Conservation (phyloP, 2,113 vertebrate genomes). For the Zingel zingel region DNA sequence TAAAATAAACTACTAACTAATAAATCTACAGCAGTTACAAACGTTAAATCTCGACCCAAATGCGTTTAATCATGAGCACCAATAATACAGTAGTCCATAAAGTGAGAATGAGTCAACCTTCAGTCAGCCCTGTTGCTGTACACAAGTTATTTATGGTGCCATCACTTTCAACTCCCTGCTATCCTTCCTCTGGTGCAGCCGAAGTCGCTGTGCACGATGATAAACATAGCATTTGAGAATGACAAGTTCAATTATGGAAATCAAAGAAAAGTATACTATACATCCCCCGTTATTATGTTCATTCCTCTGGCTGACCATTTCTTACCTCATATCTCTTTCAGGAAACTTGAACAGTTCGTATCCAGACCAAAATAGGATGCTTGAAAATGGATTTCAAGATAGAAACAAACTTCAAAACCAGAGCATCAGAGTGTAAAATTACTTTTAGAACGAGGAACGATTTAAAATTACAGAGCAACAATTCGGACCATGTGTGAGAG, state of each 20-base stretch:
- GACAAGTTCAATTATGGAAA: slow-evolving; percentile 30
- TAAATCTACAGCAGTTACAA: not conserved
- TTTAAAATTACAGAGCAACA: slow-evolving; percentile 13
- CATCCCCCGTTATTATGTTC: slow-evolving; percentile 24
- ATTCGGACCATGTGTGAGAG: slow-evolving; percentile 29
- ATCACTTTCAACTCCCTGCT: slow-evolving; percentile 15
- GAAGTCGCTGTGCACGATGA: not conserved
- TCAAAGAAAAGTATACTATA: not conserved
- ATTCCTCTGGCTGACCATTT: slow-evolving; percentile 5
- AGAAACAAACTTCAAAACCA: not conserved
- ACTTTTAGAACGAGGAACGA: not conserved
- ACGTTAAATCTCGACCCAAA: not conserved
- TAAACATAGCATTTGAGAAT: slow-evolving; percentile 20
- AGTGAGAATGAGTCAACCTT: slow-evolving; percentile 11
- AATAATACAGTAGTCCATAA: not conserved
- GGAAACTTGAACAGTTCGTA: not conserved
- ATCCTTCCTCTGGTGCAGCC: slow-evolving; percentile 26
- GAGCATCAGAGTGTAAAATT: not conserved
- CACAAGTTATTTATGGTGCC: slow-evolving; percentile 21
- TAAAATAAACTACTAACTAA: not conserved
- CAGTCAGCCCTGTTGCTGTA: slow-evolving; percentile 11
- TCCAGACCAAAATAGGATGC: not conserved
- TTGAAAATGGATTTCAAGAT: slow-evolving; percentile 1
- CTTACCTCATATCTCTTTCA: slow-evolving; percentile 10
- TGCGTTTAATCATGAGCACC: not conserved